Base-by-base conservation (phyloP, 2,113 vertebrate genomes). In the Bagarius yarrelli region DNA sequence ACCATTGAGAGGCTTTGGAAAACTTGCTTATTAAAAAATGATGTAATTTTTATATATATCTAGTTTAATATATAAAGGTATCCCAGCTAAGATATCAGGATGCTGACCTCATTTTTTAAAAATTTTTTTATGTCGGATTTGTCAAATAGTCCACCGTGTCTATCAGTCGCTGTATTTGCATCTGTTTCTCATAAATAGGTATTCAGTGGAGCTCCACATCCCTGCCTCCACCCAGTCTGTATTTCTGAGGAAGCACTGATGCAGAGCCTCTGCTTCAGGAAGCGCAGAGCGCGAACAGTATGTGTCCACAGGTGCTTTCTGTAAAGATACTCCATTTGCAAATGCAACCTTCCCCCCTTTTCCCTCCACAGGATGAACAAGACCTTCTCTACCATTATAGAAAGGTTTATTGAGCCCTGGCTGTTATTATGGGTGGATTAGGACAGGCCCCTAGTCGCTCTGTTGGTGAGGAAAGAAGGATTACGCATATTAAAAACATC, bases 401-500 rank as follows among this genome's bases (percentile, higher is more conserved):
- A 32, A 52, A 60, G 77, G 69, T 74, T 57, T 60, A 57, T 50
- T 34, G 52, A 34, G 69, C 18, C 52, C n/a, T 12, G 25, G 76
- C 50, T 50, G 70, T 27, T 79, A 74, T 83, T 59, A 83, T 79
- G 40, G 52, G 25, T 5, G 77, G 77, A 83, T 83, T 83, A 83
- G 52, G 60, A 57, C 61, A 27, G 69, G 70, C 50, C 34, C 77
- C 3, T 27, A 50, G 77, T 76, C 36, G 30, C 16, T 63, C 8
- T 12, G 44, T n/a, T 72, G 55, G 52, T n/a, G 82, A 89, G 88
- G 86, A 88, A 90, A 89, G 87, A 82, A 85, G 91, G 90, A 93
- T 93, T 93, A 92, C 89, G 85, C 89, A 90, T 87, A 90, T 91
- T 87, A 61, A 91, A 75, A 85, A 14, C 40, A 80, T 82, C 87